These are phyloP conservation scores for Gymnorhina tibicen DNA, from an alignment of 2,113 vertebrate genomes.

Conservation along the genomic window DNA sequence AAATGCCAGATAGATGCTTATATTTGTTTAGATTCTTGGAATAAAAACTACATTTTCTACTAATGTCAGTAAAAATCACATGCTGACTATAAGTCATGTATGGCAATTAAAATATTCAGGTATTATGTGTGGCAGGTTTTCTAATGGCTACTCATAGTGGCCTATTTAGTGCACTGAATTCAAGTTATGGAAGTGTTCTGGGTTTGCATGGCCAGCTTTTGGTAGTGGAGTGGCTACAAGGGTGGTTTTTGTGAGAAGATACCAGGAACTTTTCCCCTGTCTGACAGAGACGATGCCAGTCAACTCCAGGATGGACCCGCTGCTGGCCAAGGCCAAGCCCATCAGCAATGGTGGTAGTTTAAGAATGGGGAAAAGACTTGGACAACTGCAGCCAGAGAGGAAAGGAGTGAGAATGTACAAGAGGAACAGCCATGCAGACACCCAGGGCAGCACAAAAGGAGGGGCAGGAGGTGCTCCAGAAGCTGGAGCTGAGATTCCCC, in stretches of 20 bases:
- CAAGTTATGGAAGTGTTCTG: background rate
- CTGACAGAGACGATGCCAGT: background rate
- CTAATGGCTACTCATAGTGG: background rate
- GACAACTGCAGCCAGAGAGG: background rate
- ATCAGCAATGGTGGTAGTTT: background rate
- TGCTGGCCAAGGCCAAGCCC: background rate
- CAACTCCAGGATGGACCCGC: background rate
- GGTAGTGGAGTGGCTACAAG: too few relatives aligned
- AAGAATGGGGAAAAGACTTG: background rate
- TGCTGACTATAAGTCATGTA: background rate
- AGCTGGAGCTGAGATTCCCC: rapidly evolving
- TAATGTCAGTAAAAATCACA: background rate
- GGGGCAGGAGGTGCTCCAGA: background rate
- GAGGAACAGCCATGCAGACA: background rate
- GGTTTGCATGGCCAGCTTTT: background rate
- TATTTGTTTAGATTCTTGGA: background rate
- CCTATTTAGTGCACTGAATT: background rate
- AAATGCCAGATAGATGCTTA: background rate
- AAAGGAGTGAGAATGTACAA: background rate
- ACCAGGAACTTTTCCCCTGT: background rate
- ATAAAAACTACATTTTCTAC: background rate
- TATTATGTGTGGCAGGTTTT: background rate
- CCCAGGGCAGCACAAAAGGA: background rate
- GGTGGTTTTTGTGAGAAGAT: background rate
- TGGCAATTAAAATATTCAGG: background rate